Percentiles rank a stretch among this genome's conserved stretches.
These are phyloP conservation scores for Notocelia uddmanniana DNA, from an alignment of 2,888 invertebrate species.

Conservation along the genomic window DNA sequence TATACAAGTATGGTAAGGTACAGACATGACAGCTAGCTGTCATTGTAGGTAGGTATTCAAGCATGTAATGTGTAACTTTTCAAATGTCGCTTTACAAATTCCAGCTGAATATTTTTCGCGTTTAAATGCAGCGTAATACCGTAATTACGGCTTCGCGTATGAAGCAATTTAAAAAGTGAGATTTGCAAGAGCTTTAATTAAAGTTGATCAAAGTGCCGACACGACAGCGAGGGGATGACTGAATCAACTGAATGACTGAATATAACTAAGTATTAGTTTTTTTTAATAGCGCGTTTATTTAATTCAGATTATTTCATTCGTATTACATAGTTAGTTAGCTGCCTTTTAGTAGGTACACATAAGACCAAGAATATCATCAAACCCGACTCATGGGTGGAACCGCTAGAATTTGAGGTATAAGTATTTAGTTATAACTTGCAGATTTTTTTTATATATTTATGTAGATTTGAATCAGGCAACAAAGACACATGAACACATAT, in stretches of 20 bases:
- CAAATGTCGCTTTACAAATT: background rate
- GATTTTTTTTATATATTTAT: too few species aligned
- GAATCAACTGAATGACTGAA: conserved; percentile 36
- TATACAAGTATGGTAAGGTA: too few species aligned
- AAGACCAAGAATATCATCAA: too few species aligned
- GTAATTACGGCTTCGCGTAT: conserved; percentile 61
- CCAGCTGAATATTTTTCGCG: background rate
- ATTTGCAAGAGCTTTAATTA: conserved; percentile 64
- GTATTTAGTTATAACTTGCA: too few species aligned
- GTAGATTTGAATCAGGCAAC: too few species aligned
- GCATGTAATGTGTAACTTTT: background rate
- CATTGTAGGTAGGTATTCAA: too few species aligned
- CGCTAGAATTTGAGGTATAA: too few species aligned
- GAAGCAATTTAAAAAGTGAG: conserved; percentile 62
- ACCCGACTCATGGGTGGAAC: too few species aligned
- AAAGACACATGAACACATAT: too few species aligned
- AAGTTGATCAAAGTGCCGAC: conserved; percentile 59
- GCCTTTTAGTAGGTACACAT: too few species aligned
- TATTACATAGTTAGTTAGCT: background rate
- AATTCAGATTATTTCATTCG: background rate
- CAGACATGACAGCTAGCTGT: too few species aligned
- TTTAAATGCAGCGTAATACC: conserved; percentile 50
- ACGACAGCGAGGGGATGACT: conserved; percentile 11
- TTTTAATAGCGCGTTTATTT: conserved; percentile 4
- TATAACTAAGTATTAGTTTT: too few species aligned